A percentile compares a stretch with the other conserved stretches of the same genome.
phyloP scores from a whole-genome alignment of 2,888 invertebrate species.

The Tortricodes alternella region DNA sequence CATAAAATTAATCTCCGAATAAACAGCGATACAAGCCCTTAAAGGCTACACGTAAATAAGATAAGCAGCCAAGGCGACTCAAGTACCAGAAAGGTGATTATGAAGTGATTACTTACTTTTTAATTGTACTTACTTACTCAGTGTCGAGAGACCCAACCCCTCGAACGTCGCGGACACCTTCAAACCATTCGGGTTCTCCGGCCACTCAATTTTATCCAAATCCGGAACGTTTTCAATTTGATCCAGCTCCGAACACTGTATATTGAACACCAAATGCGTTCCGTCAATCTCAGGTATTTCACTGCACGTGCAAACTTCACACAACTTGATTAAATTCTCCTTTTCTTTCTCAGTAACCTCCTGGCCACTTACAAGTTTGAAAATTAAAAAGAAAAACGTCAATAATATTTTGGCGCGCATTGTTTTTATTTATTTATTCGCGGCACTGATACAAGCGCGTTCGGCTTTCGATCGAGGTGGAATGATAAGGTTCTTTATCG shows the following conservation, averaged over 20 bases:
- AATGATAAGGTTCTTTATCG: slow-evolving; percentile 74
- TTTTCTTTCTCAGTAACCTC: slow-evolving; percentile 44
- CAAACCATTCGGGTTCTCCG: slow-evolving; percentile 68
- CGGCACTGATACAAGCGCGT: slow-evolving; percentile 50
- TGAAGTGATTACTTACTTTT: not conserved
- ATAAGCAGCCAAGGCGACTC: slow-evolving; percentile 53
- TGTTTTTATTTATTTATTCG: slow-evolving; percentile 45
- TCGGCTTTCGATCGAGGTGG: slow-evolving; percentile 59
- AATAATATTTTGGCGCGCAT: slow-evolving; percentile 60
- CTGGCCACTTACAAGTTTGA: slow-evolving; percentile 49
- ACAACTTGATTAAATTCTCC: slow-evolving; percentile 59
- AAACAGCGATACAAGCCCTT: slow-evolving; percentile 13
- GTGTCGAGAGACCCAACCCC: slow-evolving; percentile 64
- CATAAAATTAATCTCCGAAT: slow-evolving; percentile 12
- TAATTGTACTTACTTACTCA: slow-evolving; percentile 72
- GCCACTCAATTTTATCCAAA: slow-evolving; percentile 74
- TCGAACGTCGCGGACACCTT: slow-evolving; percentile 72
- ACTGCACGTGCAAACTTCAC: slow-evolving; percentile 74
- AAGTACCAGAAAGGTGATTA: not conserved
- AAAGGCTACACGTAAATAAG: slow-evolving; percentile 31
- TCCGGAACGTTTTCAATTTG: slow-evolving; percentile 64
- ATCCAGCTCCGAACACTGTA: slow-evolving; percentile 71
- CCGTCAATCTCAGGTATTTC: slow-evolving; percentile 70
- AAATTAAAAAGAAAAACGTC: slow-evolving; percentile 58
- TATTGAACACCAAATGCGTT: slow-evolving; percentile 68